A percentile compares a stretch with the other conserved stretches of the same genome.
Evolutionary conservation across 2,797 vertebrate genomes (phyloP).

Genomic region (Hydrocynus forskahlii): DNA sequence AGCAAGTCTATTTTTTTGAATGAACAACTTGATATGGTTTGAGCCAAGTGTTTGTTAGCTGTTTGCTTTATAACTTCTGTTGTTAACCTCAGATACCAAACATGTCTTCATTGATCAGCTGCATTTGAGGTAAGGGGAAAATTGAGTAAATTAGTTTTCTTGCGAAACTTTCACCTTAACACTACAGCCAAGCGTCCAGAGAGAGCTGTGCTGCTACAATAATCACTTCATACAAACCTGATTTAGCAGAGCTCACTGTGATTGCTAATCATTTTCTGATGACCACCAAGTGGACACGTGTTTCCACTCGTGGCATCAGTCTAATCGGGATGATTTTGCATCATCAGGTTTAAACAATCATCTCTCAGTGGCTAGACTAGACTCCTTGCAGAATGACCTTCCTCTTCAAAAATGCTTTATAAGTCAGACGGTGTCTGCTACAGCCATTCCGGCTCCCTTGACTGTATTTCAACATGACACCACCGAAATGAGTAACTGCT

Average conservation of each 20-base stretch:
- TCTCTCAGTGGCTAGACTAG: constrained; percentile 14
- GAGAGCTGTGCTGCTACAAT: neutral
- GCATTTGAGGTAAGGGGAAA: neutral
- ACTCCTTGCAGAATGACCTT: constrained; percentile 8
- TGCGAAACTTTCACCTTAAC: neutral
- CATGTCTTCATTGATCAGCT: neutral
- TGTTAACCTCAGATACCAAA: neutral
- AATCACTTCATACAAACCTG: neutral
- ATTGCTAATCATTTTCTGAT: constrained; percentile 13
- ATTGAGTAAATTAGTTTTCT: neutral
- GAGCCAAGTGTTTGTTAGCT: neutral
- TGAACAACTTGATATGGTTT: too few relatives aligned
- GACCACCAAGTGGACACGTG: neutral
- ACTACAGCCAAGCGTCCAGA: neutral
- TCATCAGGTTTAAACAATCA: constrained; percentile 19
- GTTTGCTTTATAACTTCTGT: neutral
- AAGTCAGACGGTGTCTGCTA: constrained; percentile 26
- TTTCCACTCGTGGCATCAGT: constrained; percentile 13
- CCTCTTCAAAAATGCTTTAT: constrained; percentile 21
- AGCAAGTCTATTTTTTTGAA: neutral
- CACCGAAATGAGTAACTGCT: constrained; percentile 11
- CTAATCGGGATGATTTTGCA: constrained; percentile 16
- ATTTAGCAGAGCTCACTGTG: neutral
- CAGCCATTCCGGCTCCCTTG: constrained; percentile 10
- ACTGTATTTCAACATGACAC: constrained; percentile 3